Percentiles rank a stretch among this genome's conserved stretches.
These are phyloP conservation scores for Toxotes lorentzi DNA, from an alignment of 2,797 vertebrate genomes.

Conservation along the genomic window DNA sequence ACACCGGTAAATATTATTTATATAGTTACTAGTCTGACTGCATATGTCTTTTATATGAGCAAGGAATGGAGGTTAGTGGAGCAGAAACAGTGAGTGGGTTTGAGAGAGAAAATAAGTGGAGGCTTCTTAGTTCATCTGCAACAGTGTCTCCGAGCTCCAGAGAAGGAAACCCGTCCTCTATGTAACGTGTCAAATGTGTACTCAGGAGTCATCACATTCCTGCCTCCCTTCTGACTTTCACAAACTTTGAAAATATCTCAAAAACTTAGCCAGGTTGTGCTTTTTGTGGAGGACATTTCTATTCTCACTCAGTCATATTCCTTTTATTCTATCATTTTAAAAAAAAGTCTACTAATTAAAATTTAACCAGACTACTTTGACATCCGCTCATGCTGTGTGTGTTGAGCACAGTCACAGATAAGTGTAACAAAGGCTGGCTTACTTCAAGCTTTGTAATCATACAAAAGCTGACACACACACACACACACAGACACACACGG, in stretches of 20 bases:
- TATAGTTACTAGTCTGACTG: conserved; percentile 11
- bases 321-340: neutral
- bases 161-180: conserved; percentile 61
- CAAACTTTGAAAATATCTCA: conserved; percentile 59
- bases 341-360: neutral
- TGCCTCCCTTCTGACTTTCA: conserved; percentile 44
- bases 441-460: conserved; percentile 25
- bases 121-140: conserved; percentile 75
- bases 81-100: conserved; percentile 47
- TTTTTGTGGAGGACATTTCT: conserved; percentile 15
- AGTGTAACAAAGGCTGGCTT: conserved; percentile 2
- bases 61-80: conserved; percentile 47
- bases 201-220: conserved; percentile 59
- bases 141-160: conserved; percentile 65
- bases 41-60: conserved; percentile 25
- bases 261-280: conserved; percentile 37
- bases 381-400: neutral
- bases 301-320: neutral
- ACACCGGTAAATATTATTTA: conserved; percentile 3
- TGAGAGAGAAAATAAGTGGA: conserved; percentile 70
- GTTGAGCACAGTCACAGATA: neutral
- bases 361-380: neutral
- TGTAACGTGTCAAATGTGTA: conserved; percentile 70
- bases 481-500: conserved; percentile 26
- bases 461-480: conserved; percentile 25